These are phyloP conservation scores for Chascanopsetta lugubris DNA, from an alignment of 2,113 vertebrate species.

Conservation along the genomic window DNA sequence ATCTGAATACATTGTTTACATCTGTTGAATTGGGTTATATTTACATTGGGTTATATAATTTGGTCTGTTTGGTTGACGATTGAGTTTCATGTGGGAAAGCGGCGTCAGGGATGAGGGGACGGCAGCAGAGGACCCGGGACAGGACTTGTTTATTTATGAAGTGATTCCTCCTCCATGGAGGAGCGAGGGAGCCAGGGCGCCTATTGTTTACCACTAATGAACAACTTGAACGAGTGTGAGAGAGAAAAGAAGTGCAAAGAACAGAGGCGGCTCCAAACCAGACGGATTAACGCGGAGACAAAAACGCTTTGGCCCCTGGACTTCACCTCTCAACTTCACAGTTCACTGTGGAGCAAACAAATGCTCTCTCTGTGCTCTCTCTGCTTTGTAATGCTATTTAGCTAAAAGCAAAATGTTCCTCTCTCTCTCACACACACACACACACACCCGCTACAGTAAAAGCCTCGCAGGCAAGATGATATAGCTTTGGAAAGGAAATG, in stretches of 20 bases:
- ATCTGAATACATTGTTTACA: too few species aligned
- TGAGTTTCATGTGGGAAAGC: conserved; percentile 19
- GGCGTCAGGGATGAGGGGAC: conserved; percentile 8
- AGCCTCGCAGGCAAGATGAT: conserved; percentile 52
- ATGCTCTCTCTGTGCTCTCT: conserved; percentile 21
- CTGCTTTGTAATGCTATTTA: conserved; percentile 23
- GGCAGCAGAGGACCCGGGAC: conserved; percentile 26
- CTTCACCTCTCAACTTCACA: conserved; percentile 38
- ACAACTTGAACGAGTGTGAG: conserved; percentile 75
- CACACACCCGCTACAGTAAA: neutral
- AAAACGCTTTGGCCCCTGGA: conserved; percentile 24
- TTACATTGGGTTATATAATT: too few species aligned
- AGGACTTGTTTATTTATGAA: conserved; percentile 73
- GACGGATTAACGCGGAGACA: conserved; percentile 46
- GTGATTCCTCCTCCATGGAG: conserved; percentile 54
- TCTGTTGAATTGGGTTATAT: neutral
- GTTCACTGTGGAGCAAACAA: conserved; percentile 2
- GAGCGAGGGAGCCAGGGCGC: conserved; percentile 42
- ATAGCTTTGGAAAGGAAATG: conserved; percentile 70
- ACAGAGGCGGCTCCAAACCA: conserved; percentile 49
- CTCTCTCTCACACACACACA: conserved; percentile 21
- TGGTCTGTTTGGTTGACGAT: neutral
- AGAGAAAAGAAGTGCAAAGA: conserved; percentile 40
- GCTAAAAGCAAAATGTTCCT: conserved; percentile 39
- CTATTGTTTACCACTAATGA: conserved; percentile 61